Base-by-base conservation (phyloP, 2,888 invertebrate genomes). In the Campoplex nolae region DNA sequence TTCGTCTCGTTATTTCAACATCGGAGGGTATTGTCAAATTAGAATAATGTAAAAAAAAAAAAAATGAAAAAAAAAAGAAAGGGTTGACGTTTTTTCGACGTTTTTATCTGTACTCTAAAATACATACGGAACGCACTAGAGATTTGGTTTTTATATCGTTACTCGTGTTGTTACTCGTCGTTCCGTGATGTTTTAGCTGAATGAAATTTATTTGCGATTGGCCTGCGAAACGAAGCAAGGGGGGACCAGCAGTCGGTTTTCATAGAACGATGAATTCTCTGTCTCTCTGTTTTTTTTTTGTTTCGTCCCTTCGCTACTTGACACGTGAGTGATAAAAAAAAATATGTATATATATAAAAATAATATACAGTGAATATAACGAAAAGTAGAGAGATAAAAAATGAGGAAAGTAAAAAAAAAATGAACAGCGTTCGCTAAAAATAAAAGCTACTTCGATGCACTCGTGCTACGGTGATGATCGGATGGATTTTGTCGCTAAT, bases 191-290 rank as follows among this genome's bases (percentile, higher is more conserved):
- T 58, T 67, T 56, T 18, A 13, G 35, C 48, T 65, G 23, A n/a
- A 70, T 58, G 74, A n/a, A n/a, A 38, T 67, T 38, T 51, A 79
- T 84, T 75, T 45, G 82, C 82, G 75, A 71, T 51, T 87, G 77
- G 85, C 83, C 78, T 89, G 90, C 89, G 90, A 91, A 93, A 92
- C 93, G 92, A 94, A 93, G 92, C 92, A 92, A 91, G 91, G 91
- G 89, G 92, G 93, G 94, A 94, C 94, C 94, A 94, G 93, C 94
- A 94, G 94, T 93, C 93, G 92, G 80, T 88, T 85, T 23, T 87
- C 83, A 79, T 68, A 62, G 16, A 85, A 88, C 71, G 78, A 83
- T 80, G 79, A 88, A 77, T 67, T 65, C 68, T 56, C 67, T 75
- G 23, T 23, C 23, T 23, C 23, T 23, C 23, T 23, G 23, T 23